These are phyloP conservation scores for Meganola albula DNA, from an alignment of 2,888 invertebrate species.

Conservation along the genomic window DNA sequence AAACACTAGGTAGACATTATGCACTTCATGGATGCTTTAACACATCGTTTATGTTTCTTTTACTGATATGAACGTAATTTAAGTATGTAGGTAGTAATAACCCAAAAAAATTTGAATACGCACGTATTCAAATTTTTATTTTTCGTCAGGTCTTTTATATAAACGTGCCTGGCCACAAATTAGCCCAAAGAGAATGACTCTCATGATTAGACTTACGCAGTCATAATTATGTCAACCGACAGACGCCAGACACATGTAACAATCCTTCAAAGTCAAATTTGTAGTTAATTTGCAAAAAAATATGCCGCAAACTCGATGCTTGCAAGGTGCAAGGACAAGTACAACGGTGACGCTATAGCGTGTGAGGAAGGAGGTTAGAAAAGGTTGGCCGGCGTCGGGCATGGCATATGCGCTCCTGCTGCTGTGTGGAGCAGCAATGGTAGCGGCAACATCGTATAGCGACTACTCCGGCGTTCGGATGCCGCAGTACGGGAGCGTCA, in stretches of 20 bases:
- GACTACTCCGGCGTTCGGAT: conserved; percentile 53
- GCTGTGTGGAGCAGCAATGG: conserved; percentile 33
- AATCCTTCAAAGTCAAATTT: conserved; percentile 56
- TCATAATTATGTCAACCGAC: conserved; percentile 20
- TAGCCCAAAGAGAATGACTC: too few relatives aligned
- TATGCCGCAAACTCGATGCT: conserved; percentile 43
- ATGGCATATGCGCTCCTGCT: conserved; percentile 27
- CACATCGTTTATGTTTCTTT: too few relatives aligned
- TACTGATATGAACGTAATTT: too few relatives aligned
- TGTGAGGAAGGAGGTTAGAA: background rate
- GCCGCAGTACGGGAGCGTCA: conserved; percentile 49
- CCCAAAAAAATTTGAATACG: too few relatives aligned
- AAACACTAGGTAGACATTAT: too few relatives aligned
- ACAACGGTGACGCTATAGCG: conserved; percentile 1
- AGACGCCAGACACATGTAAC: conserved; percentile 18
- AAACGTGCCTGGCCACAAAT: too few relatives aligned
- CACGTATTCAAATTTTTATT: too few relatives aligned
- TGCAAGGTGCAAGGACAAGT: conserved; percentile 16
- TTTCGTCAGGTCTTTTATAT: too few relatives aligned
- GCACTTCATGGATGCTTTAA: too few relatives aligned
- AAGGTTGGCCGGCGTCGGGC: conserved; percentile 8
- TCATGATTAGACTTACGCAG: too few relatives aligned
- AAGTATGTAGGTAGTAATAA: too few relatives aligned
- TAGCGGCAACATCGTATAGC: conserved; percentile 36
- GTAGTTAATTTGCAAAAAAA: conserved; percentile 49